Conservation (phyloP, 2,888 invertebrate genomes). For the Lobophora halterata region DNA sequence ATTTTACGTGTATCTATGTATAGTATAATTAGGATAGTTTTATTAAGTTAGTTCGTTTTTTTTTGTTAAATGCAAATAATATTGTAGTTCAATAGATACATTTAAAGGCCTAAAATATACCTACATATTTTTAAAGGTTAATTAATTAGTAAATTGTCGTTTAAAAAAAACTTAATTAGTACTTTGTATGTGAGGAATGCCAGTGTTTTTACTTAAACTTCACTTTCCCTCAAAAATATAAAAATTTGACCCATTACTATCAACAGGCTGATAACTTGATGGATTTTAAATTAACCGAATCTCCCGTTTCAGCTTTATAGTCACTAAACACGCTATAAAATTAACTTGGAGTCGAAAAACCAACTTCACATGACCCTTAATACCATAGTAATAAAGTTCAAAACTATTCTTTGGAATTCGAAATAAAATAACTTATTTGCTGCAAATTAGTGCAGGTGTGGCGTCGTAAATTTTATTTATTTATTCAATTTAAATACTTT, state of each 20-base stretch:
- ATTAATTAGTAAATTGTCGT: no score
- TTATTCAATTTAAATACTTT: conserved; percentile 17
- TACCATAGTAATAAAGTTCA: conserved; percentile 6
- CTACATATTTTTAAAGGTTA: no score
- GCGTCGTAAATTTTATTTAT: conserved; percentile 13
- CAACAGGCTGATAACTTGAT: conserved; percentile 26
- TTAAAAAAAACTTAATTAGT: no score
- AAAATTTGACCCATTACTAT: conserved; percentile 9
- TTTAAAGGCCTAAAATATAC: no score
- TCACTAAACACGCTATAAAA: conserved; percentile 29
- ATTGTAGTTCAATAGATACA: no score
- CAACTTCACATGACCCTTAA: conserved; percentile 11
- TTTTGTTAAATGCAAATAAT: no score
- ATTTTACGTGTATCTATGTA: no score
- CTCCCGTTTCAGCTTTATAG: conserved; percentile 24
- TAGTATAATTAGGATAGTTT: no score
- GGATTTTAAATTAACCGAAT: conserved; percentile 30
- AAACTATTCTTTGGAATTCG: conserved; percentile 4
- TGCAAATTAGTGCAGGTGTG: conserved; percentile 25
- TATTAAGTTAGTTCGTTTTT: no score
- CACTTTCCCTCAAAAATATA: conserved; percentile 15
- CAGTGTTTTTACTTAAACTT: conserved; percentile 3
- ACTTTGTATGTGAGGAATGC: no score
- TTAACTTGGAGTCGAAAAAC: conserved; percentile 23
- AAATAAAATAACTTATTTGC: conserved; percentile 10